Conservation (phyloP, 2,113 vertebrate genomes). For the Anguilla japonica region DNA sequence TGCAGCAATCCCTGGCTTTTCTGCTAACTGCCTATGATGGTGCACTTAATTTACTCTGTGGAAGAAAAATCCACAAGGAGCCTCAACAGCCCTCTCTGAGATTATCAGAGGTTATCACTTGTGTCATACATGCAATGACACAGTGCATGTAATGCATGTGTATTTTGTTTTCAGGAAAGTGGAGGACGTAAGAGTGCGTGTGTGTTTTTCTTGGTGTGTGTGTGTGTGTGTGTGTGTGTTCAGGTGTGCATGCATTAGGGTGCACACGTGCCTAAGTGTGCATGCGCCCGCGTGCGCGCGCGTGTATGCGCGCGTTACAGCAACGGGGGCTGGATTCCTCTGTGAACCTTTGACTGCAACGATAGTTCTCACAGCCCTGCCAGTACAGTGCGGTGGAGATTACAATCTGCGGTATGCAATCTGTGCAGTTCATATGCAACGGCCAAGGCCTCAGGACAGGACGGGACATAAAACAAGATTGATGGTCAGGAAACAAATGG, state of each 20-base stretch:
- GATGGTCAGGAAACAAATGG: conserved; percentile 60
- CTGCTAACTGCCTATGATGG: background rate
- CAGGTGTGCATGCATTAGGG: background rate
- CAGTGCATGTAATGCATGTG: background rate
- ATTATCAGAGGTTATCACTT: no score
- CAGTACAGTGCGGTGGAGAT: conserved; percentile 34
- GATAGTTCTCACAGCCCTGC: background rate
- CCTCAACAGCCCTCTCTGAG: no score
- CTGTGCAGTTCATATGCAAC: conserved; percentile 41
- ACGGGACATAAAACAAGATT: conserved; percentile 43
- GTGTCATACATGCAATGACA: background rate
- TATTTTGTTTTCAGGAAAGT: background rate
- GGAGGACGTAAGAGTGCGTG: background rate
- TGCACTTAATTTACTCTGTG: background rate
- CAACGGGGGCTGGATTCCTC: background rate
- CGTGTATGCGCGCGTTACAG: background rate
- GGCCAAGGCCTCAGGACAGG: conserved; percentile 43
- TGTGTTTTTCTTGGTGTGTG: background rate
- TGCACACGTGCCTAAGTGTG: background rate
- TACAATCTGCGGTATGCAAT: conserved; percentile 55
- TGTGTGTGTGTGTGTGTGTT: background rate
- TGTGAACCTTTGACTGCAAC: conserved; percentile 11
- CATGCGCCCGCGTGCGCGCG: background rate
- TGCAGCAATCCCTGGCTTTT: background rate
- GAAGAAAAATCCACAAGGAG: background rate